Conservation (phyloP, 2,113 vertebrate genomes). For the Galbula dea region DNA sequence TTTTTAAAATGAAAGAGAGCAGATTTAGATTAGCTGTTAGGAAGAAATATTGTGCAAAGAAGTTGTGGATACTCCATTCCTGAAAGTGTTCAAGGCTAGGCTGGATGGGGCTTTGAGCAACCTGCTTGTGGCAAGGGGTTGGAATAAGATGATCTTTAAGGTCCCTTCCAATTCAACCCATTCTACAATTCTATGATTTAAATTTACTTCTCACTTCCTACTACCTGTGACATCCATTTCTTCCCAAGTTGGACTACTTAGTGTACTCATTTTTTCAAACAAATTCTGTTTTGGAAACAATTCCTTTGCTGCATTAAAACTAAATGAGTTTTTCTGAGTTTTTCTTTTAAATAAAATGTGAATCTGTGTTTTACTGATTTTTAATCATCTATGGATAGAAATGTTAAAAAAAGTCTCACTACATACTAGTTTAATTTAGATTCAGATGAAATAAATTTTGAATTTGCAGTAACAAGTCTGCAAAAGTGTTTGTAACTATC, state of each 20-base stretch:
- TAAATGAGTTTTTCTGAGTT: constrained; percentile 40
- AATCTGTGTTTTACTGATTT: constrained; percentile 67
- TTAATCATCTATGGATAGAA: constrained; percentile 58
- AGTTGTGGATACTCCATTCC: no score
- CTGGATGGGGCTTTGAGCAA: not conserved
- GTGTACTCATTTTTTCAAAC: constrained; percentile 56
- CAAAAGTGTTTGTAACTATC: constrained; percentile 65
- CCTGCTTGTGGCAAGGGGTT: fast-evolving
- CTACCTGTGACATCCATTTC: not conserved
- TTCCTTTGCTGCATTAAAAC: constrained; percentile 58
- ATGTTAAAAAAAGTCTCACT: constrained; percentile 47
- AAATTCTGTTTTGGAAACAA: constrained; percentile 56
- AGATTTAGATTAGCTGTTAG: not conserved
- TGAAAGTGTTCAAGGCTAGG: not conserved
- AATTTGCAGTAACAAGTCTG: constrained; percentile 71
- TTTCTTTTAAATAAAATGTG: constrained; percentile 67
- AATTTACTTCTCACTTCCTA: not conserved
- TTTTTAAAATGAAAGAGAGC: not conserved
- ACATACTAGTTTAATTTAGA: constrained; percentile 70
- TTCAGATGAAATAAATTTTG: constrained; percentile 70
- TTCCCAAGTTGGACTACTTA: constrained; percentile 44
- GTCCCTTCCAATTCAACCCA: not conserved
- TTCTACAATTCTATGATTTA: not conserved
- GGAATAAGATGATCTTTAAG: not conserved
- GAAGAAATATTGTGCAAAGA: not conserved